Base-by-base conservation (phyloP, 2,113 vertebrate species). In the Callionymus lyra region DNA sequence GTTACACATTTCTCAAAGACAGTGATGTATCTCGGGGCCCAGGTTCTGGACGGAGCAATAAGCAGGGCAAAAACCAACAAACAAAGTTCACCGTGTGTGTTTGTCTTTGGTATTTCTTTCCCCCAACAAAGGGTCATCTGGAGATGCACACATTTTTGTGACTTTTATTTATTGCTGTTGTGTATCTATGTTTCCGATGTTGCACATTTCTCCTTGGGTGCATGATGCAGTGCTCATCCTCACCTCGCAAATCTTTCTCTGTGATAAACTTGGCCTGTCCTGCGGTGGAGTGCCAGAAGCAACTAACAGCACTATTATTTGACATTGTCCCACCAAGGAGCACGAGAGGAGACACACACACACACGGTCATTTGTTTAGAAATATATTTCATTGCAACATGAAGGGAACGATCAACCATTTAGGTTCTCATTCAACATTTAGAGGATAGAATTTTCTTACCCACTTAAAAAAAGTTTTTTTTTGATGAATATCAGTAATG, bases 241-340 rank as follows among this genome's bases (percentile, higher is more conserved):
- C 38, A 42, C 40, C 47, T 47, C 53, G 35, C 53, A 27, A 27
- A 27, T 44, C 38, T 18, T 19, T 39, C 36, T 47, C 16, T 44
- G 63, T 54, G 51, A 63, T 73, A 74, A 80, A 77, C 68, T 75
- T 74, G 32, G 41, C 45, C 53, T 62, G 53, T 81, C 67, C 61
- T 62, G 34, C 36, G 31, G 62, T 13, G 6, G 41, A 27, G 32
- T 43, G 56, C 44, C 34, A 12, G 31, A 4, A 27, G 21, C 21
- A 62, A 53, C 38, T 47, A 41, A 65, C 15, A 40, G 38, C 68
- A 67, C 61, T 75, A 76, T 59, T 59, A 57, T 46, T 44, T 61
- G 77, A 82, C 79, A 76, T 83, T 83, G 74, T 67, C 56, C 50
- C 66, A 63, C 77, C 63, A 63, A 11, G 50, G 56, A 72, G 47